Evolutionary conservation across 2,888 invertebrate species (phyloP).

Genomic region (Drosophila aldrichi): DNA sequence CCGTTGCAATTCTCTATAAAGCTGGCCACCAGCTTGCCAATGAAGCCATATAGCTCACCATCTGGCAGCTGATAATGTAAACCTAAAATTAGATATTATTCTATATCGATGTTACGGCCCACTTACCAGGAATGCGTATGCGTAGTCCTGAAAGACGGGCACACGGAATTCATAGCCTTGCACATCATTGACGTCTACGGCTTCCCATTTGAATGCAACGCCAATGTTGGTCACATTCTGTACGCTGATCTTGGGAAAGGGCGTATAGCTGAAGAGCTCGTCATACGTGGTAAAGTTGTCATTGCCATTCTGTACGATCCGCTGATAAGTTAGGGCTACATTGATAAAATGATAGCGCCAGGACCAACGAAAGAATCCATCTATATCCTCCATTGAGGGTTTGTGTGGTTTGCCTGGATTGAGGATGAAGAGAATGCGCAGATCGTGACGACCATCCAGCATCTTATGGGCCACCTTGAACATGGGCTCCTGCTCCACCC

Average conservation of each 20-base stretch:
- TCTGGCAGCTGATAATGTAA: conserved; percentile 29
- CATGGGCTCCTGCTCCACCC: conserved; percentile 30
- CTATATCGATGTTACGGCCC: not conserved
- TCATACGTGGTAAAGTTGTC: conserved; percentile 1
- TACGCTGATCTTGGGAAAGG: conserved; percentile 46
- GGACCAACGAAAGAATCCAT: conserved; percentile 55
- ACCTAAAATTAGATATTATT: no score
- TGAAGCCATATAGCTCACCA: conserved; percentile 31
- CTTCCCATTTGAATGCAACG: conserved; percentile 25
- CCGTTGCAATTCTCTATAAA: conserved; percentile 38
- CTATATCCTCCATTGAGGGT: conserved; percentile 6
- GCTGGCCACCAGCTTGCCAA: conserved; percentile 29
- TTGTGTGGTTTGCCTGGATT: accelerated
- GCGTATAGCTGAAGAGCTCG: conserved; percentile 49
- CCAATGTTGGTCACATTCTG: conserved; percentile 37
- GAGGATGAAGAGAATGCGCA: conserved; percentile 33
- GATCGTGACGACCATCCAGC: conserved; percentile 36
- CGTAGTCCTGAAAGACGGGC: conserved; percentile 47
- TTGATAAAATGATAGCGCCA: conserved; percentile 50
- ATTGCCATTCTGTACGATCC: not conserved
- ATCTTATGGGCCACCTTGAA: conserved; percentile 27
- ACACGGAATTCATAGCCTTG: conserved; percentile 47
- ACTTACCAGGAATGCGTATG: conserved; percentile 42
- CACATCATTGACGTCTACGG: conserved; percentile 30
- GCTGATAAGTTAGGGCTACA: conserved; percentile 37